These are phyloP conservation scores for Chirona hameri DNA, from an alignment of 2,888 invertebrate species.

Conservation along the genomic window DNA sequence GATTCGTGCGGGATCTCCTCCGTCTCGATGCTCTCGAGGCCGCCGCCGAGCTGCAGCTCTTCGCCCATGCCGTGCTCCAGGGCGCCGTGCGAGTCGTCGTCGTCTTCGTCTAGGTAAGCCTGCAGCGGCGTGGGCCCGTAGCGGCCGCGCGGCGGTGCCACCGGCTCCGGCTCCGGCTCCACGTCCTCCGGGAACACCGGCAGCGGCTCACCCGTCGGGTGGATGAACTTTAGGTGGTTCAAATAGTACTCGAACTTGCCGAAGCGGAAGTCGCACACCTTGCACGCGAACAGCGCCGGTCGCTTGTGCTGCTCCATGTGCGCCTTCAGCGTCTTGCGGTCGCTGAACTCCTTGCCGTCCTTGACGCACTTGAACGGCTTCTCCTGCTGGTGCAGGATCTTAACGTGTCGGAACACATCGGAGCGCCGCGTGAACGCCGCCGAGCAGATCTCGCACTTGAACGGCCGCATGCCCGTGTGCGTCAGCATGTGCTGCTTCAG, in stretches of 20 bases:
- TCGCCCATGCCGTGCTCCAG: neutral
- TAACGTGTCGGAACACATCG: constrained; percentile 43
- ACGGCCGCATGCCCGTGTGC: constrained; percentile 42
- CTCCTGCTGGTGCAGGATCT: constrained; percentile 42
- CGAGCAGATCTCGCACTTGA: constrained; percentile 42
- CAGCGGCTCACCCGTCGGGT: constrained; percentile 40
- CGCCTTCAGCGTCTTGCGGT: constrained; percentile 41
- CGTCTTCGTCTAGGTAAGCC: constrained; percentile 1
- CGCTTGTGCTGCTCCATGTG: constrained; percentile 43
- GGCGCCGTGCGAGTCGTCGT: constrained; percentile 3
- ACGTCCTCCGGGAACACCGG: constrained; percentile 27
- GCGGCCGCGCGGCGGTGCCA: constrained; percentile 28
- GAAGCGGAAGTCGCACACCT: constrained; percentile 43
- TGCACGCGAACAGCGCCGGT: constrained; percentile 42
- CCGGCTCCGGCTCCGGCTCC: constrained; percentile 27
- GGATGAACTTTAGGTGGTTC: constrained; percentile 43
- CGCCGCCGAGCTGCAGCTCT: neutral
- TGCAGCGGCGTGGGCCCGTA: constrained; percentile 26
- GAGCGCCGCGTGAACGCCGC: constrained; percentile 43
- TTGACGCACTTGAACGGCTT: constrained; percentile 42
- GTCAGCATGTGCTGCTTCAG: constrained; percentile 41
- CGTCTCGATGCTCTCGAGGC: constrained; percentile 23
- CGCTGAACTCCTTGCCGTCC: constrained; percentile 36
- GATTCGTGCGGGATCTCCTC: constrained; percentile 30
- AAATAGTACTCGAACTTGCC: constrained; percentile 43